These are phyloP conservation scores for Marisa cornuarietis DNA, from an alignment of 1,140 invertebrate genomes.

Conservation along the genomic window DNA sequence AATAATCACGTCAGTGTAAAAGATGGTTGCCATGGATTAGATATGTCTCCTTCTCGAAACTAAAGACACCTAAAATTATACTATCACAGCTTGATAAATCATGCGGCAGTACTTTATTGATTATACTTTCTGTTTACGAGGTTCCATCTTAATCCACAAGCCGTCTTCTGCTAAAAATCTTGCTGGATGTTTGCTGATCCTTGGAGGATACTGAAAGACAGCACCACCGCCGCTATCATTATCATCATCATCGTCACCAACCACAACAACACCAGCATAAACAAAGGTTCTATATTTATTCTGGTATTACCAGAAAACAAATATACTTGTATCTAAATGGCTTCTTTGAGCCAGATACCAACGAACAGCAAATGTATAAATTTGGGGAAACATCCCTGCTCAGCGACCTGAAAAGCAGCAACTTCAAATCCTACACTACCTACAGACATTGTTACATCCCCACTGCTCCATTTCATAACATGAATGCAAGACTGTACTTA, in stretches of 20 bases:
- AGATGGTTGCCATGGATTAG: too few relatives aligned
- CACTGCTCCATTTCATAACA: background rate
- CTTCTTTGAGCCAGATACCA: too few relatives aligned
- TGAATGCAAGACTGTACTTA: background rate
- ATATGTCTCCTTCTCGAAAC: too few relatives aligned
- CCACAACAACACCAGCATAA: background rate
- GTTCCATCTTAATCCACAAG: constrained; percentile 17
- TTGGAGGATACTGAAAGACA: constrained; percentile 6
- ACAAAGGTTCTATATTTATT: background rate
- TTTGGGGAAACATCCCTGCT: too few relatives aligned
- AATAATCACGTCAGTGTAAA: too few relatives aligned
- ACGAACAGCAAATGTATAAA: too few relatives aligned
- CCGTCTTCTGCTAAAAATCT: constrained; percentile 6
- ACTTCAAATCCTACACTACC: background rate
- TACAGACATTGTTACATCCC: background rate
- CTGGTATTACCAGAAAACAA: too few relatives aligned
- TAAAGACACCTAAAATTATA: too few relatives aligned
- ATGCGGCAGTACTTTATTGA: too few relatives aligned
- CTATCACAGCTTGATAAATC: too few relatives aligned
- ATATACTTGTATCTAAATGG: too few relatives aligned
- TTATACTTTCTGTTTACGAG: background rate
- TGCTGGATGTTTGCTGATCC: constrained; percentile 4
- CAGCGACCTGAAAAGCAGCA: too few relatives aligned
- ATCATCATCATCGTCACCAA: background rate
- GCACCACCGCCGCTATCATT: background rate